Conservation (phyloP, 2,888 invertebrate species). For the Seladonia tumulorum region DNA sequence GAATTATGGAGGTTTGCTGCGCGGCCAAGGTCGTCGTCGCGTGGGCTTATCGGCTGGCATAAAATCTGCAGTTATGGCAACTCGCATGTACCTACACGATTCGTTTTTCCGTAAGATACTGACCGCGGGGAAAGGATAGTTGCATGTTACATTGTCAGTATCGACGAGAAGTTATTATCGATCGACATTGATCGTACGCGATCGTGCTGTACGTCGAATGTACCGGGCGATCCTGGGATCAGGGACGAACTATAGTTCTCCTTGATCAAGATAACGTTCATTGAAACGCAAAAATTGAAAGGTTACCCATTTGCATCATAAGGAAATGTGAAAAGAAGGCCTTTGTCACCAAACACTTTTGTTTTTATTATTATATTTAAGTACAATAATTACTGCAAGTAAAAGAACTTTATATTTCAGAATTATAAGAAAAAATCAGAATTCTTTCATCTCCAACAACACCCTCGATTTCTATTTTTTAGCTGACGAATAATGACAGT, state of each 20-base stretch:
- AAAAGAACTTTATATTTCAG: too few relatives aligned
- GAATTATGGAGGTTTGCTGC: conserved; percentile 35
- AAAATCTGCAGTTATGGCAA: conserved; percentile 55
- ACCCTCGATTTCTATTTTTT: too few relatives aligned
- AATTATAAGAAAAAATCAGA: too few relatives aligned
- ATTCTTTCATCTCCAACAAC: too few relatives aligned
- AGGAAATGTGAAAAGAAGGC: too few relatives aligned
- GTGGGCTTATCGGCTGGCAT: conserved; percentile 56
- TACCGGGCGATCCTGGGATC: background rate
- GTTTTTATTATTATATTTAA: too few relatives aligned
- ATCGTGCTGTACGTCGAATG: background rate
- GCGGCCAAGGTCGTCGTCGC: conserved; percentile 58
- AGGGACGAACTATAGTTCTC: background rate
- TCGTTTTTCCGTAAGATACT: conserved; percentile 2
- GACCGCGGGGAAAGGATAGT: background rate
- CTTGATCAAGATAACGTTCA: background rate
- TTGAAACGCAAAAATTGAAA: background rate
- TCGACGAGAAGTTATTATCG: background rate
- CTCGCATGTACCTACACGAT: conserved; percentile 27
- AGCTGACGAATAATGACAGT: too few relatives aligned
- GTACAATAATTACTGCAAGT: too few relatives aligned
- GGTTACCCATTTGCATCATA: too few relatives aligned
- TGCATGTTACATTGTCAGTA: background rate
- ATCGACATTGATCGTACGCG: background rate
- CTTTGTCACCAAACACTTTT: too few relatives aligned